Conservation (phyloP, 2,888 invertebrate genomes). For the Harpagoxenus sublaevis region DNA sequence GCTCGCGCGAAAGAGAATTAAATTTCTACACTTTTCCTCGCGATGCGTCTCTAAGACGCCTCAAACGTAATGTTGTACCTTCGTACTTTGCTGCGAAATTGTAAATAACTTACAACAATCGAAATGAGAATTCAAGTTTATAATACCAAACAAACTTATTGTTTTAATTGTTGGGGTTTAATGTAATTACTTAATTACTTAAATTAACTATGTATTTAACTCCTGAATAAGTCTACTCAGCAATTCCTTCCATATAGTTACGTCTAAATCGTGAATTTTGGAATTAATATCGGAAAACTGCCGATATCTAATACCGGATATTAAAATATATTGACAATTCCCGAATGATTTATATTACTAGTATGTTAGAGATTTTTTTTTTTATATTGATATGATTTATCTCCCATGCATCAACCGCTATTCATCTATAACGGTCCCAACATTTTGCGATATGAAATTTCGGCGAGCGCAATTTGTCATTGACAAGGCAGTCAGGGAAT, state of each 20-base stretch:
- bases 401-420: slow-evolving; percentile 28
- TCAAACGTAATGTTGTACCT: not conserved
- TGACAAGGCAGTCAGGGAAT: slow-evolving; percentile 39
- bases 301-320: slow-evolving; percentile 24
- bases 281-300: slow-evolving; percentile 11
- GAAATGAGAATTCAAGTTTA: not conserved
- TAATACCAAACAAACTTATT: not conserved
- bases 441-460: slow-evolving; percentile 45
- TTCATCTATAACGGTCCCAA: slow-evolving; percentile 35
- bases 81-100: not conserved
- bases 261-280: not conserved
- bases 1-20: slow-evolving; percentile 7
- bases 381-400: slow-evolving; percentile 44
- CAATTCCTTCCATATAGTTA: not conserved
- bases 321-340: slow-evolving; percentile 43
- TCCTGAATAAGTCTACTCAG: not conserved
- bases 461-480: slow-evolving; percentile 46
- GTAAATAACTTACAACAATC: not conserved
- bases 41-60: not conserved
- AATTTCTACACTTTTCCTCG: not conserved
- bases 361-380: slow-evolving; percentile 24
- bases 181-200: not conserved
- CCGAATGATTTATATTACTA: slow-evolving; percentile 13
- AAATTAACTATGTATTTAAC: not conserved
- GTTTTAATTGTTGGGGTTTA: not conserved